Base-by-base conservation (phyloP, 2,797 vertebrate species). In the Numenius phaeopus region DNA sequence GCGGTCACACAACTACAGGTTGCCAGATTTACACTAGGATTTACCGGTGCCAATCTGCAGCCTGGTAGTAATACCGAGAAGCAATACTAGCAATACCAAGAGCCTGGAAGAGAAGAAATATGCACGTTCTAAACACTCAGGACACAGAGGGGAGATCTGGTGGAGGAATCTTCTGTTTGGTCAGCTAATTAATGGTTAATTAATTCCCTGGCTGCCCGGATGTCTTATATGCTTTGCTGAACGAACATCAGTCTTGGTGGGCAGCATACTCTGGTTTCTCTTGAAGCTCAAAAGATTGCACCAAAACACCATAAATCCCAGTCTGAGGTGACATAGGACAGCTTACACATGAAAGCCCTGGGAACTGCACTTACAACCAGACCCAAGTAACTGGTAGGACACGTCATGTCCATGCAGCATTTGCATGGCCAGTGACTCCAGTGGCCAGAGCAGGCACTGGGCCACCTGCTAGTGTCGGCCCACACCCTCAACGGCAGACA, bases 361-460 rank as follows among this genome's bases (percentile, higher is more conserved):
- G 32, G 19, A 47, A 2, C 19, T 12, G 21, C 54, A 17, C 12
- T 75, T 13, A 9, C 22, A 40, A 32, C 19, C 26, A 27, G 37
- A 23, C 57, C 39, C 0, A 3, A 34, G 23, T 17, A 30, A 34
- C 3, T 17, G 29, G 20, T 15, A 40, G 39, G 19, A 44, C 32
- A n/a, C 0, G 1, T 2, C 5, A 15, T 7, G 58, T 29, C 49
- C 29, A 4, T 5, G 40, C 34, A 39, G 1, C 2, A 0, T 30
- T n/a, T 34, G 37, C 37, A 17, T 40, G 5, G 22, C 26, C 6
- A 22, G 30, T 30, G 23, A 15, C 42, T 52, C 37, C 47, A 11
- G 5, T 16, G 17, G 1, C 30, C 44, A 44, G 39, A 83, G 20
- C 21, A 26, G 22, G 24, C 10, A 9, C 4, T 0, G 7, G 32